phyloP scores from a whole-genome alignment of 2,113 vertebrate species.

The Acrocephalus kingi region DNA sequence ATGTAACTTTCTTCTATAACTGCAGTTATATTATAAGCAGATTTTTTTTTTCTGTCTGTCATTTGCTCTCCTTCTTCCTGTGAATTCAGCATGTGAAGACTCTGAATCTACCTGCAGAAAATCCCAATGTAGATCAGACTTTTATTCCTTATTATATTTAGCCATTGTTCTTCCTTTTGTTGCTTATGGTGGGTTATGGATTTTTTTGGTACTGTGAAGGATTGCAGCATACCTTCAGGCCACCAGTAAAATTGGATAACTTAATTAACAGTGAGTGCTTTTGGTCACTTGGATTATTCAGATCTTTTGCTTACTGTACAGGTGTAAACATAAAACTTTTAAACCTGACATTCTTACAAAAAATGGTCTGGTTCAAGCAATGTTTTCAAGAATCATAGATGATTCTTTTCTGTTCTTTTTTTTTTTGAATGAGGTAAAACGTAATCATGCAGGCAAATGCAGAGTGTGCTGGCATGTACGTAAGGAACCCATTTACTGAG shows the following conservation, averaged over 20 bases:
- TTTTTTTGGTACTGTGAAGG: neutral
- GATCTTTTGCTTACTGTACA: neutral
- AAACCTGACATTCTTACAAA: neutral
- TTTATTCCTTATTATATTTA: neutral
- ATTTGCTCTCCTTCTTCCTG: neutral
- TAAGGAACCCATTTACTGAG: conserved; percentile 44
- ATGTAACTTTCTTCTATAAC: neutral
- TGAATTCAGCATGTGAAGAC: neutral
- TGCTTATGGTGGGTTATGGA: neutral
- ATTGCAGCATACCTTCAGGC: neutral
- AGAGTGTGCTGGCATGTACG: neutral
- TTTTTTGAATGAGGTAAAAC: neutral
- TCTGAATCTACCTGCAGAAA: neutral
- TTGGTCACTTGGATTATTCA: neutral
- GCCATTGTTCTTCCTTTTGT: neutral
- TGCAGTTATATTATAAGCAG: neutral
- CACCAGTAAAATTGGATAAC: neutral
- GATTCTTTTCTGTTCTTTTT: neutral
- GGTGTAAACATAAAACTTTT: neutral
- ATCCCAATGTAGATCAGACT: neutral
- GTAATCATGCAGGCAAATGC: neutral
- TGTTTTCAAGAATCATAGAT: neutral
- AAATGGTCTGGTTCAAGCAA: neutral
- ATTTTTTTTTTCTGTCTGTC: neutral
- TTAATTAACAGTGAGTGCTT: neutral